Evolutionary conservation across 1,140 invertebrate species (phyloP), one percentile per base, ranked within the genome.

Genomic region (Globodera rostochiensis): DNA sequence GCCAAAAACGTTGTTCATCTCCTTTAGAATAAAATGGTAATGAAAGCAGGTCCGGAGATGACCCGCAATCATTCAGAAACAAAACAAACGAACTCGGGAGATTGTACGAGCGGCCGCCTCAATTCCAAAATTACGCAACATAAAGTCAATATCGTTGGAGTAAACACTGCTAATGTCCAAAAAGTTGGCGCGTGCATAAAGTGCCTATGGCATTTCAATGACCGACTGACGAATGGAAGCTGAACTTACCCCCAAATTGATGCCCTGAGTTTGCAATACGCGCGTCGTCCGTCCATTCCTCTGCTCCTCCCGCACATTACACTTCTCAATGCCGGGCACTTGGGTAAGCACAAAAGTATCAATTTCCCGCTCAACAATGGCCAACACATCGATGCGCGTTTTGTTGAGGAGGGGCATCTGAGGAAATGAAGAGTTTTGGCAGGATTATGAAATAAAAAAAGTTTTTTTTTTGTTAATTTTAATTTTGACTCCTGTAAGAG

Each of bases 21-120:
- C 96, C 92, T 93, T 88, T 46, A 87, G 89, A 71, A 80, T 80
- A 47, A 87, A 53, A 53, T 53, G 15, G 6, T 11, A 53, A 53
- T 64, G 57, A 19, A 64, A 64, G 15, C 36, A n/a, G 9, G 25
- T 11, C 15, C 8, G 47, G 6, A 47, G 19, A 21, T 76, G 25
- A 36, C 50, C 7, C 6, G 3, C n/a, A 80, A 80, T 45, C 25
- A 19, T 67, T 82, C 15, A 82, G 81, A 9, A 53, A 60, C 53
- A 13, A 19, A 21, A 21, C 46, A 6, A 19, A 73, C 49, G 19
- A 80, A 92, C 93, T 81, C 91, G 91, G 36, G 96, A 93, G 77
- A 99, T 95, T 9, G 96, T 94, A 90, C 93, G 93, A 70, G 93
- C 93, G 0, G 96, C 97, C 11, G 97, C 97, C 92, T 99, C 97